phyloP scores from a whole-genome alignment of 2,797 vertebrate species.

The Tapera naevia region DNA sequence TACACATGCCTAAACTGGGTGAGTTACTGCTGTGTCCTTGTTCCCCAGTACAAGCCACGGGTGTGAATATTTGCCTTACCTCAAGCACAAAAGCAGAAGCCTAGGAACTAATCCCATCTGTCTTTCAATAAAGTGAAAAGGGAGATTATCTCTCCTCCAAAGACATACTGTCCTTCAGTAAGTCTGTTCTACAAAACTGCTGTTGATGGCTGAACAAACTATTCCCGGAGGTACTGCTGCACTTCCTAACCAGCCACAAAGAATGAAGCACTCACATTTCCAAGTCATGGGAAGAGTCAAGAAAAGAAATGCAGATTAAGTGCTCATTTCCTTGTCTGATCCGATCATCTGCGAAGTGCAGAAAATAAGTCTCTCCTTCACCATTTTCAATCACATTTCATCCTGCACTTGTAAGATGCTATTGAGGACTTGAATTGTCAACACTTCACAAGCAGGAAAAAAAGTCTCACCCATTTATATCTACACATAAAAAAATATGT shows the following conservation, averaged over 20 bases:
- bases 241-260: neutral
- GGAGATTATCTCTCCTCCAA: constrained; percentile 46
- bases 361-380: neutral
- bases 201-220: neutral
- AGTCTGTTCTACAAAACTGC: neutral
- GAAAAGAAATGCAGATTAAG: neutral
- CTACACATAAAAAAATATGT: no score
- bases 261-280: neutral
- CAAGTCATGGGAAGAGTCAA: neutral
- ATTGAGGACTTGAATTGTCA: neutral
- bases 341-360: neutral
- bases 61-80: constrained; percentile 14
- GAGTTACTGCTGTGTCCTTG: neutral
- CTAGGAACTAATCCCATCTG: constrained; percentile 21
- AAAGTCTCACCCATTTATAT: no score
- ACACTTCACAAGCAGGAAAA: neutral
- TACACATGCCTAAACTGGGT: neutral
- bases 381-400: neutral
- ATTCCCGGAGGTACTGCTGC: neutral
- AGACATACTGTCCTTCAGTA: constrained; percentile 7
- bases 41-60: neutral
- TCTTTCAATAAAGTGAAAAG: neutral
- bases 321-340: neutral
- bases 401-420: neutral
- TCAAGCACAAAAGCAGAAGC: constrained; percentile 11